Evolutionary conservation across 2,888 invertebrate genomes (phyloP), one percentile per base, ranked within the genome.

Genomic region (Parnassius orleans): DNA sequence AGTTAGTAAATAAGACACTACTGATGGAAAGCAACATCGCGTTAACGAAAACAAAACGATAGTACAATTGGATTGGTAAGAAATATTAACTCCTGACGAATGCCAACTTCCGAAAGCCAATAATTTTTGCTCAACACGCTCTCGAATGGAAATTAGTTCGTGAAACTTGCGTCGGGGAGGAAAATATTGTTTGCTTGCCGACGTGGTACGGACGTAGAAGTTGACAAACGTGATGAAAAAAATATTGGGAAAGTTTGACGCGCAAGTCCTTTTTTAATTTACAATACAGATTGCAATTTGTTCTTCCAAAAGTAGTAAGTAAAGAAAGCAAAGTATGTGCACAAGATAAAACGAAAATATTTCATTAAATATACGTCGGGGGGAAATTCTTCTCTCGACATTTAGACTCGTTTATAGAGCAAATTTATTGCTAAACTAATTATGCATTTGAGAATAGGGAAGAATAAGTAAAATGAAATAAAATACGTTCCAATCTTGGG

Each of bases 211-310:
- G 71, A 70, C 68, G 72, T 69, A 72, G 68, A 80, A 83, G 79
- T 83, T 86, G 81, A 85, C 82, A 82, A 81, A 83, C 79, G 76
- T 81, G 81, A 87, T 85, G 83, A 83, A 84, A 86, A 87, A 86
- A 86, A 87, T 88, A 89, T 88, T 87, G 84, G 83, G 80, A 85
- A 89, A 89, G 81, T 87, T 89, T 78, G 57, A 63, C 66, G 66
- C 68, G 66, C 67, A 70, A 77, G 71, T 75, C 33, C 33, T 33
- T 80, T 73, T 61, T 68, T 65, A 68, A 68, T 63, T 46, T 67
- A 52, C 55, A 42, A 44, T 57, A 24, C 55, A 19, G 12, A 52
- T 46, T 11, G 12, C 9, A 44, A 42, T 55, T n/a, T 43, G 10
- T 12, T 11, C 46, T 33, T 33, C 7, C 33, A 33, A 33, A 33